Percentiles rank a stretch among this genome's conserved stretches.
These are phyloP conservation scores for Sinotaia quadrata DNA, from an alignment of 2,888 invertebrate species.

Conservation along the genomic window DNA sequence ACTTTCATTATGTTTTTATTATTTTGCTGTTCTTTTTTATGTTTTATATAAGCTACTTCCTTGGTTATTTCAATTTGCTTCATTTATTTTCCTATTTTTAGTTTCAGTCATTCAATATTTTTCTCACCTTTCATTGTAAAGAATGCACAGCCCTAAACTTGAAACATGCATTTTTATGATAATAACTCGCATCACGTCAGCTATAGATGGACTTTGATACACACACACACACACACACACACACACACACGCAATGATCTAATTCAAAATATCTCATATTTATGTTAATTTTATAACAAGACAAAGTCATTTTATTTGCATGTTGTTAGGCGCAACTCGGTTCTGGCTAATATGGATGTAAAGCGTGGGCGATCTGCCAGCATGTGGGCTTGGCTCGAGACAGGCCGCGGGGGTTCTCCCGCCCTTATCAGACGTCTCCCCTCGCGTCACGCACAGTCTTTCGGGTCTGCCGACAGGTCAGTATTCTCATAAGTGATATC, in stretches of 20 bases:
- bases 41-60: no score
- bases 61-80: no score
- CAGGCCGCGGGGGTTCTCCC: slow-evolving; percentile 10
- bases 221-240: slow-evolving; percentile 2
- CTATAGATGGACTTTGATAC: not conserved
- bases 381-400: slow-evolving; percentile 22
- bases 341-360: slow-evolving; percentile 29
- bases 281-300: not conserved
- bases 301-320: no score
- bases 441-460: slow-evolving; percentile 1
- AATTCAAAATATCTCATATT: not conserved
- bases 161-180: not conserved
- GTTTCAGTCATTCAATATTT: no score
- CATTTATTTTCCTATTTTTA: no score
- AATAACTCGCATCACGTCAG: not conserved
- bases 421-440: slow-evolving; percentile 16
- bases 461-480: slow-evolving; percentile 9
- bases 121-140: no score
- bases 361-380: slow-evolving; percentile 30
- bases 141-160: not conserved
- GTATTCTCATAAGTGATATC: not conserved
- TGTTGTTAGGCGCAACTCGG: no score
- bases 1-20: no score
- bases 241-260: not conserved
- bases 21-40: no score